Percentiles rank a stretch among this genome's conserved stretches.
phyloP scores from a whole-genome alignment of 1,140 invertebrate genomes.

The Drosophila insularis region DNA sequence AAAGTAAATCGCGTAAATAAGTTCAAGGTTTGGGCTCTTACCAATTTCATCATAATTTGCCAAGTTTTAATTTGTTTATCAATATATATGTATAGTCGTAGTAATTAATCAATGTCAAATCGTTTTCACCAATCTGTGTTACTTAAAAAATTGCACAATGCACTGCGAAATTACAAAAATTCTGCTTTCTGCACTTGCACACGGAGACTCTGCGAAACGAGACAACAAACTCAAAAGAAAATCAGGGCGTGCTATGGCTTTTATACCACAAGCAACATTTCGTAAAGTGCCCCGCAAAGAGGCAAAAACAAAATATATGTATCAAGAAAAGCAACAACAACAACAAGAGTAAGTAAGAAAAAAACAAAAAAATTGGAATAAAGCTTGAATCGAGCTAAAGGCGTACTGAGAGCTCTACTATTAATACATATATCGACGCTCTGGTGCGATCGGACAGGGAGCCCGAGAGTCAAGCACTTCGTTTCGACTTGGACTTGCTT shows the following conservation, averaged over 20 bases:
- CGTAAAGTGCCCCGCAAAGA: conserved; percentile 47
- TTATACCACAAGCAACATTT: conserved; percentile 76
- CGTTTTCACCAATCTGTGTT: conserved; percentile 72
- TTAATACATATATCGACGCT: conserved; percentile 29
- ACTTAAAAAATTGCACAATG: conserved; percentile 12
- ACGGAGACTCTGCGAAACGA: conserved; percentile 80
- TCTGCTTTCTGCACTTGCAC: conserved; percentile 71
- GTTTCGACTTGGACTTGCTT: conserved; percentile 44
- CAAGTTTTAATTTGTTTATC: conserved; percentile 8
- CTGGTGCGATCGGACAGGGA: conserved; percentile 63
- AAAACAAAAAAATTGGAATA: conserved; percentile 28
- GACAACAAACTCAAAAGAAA: conserved; percentile 82
- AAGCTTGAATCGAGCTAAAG: conserved; percentile 60
- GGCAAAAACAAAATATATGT: conserved; percentile 19
- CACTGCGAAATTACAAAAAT: conserved; percentile 33
- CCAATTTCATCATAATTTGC: conserved; percentile 48
- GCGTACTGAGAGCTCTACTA: conserved; percentile 28
- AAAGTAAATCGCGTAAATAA: conserved; percentile 23
- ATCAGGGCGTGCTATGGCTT: conserved; percentile 80
- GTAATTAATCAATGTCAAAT: conserved; percentile 40
- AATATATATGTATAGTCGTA: too few species aligned
- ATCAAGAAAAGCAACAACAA: conserved; percentile 10
- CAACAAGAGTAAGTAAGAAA: conserved; percentile 22
- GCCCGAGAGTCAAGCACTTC: conserved; percentile 32
- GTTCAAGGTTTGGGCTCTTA: conserved; percentile 49